Conservation (phyloP, 2,113 vertebrate species). For the Archocentrus centrarchus region DNA sequence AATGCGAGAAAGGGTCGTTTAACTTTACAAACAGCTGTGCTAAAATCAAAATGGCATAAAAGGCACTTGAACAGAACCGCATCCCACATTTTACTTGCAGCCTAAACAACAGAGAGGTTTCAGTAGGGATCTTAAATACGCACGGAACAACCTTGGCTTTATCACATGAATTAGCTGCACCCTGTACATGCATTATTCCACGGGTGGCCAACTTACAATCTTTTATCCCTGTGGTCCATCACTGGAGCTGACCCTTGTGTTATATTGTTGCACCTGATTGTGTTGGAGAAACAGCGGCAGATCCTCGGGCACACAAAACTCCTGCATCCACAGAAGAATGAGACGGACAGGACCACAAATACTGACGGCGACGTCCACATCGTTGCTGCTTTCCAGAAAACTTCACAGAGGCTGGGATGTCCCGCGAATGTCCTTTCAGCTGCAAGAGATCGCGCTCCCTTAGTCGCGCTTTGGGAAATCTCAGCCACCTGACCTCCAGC, state of each 20-base stretch:
- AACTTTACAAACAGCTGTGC: background rate
- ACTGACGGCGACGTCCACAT: constrained; percentile 39
- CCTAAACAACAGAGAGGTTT: background rate
- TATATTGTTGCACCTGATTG: constrained; percentile 51
- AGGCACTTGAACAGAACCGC: no score
- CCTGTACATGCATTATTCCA: background rate
- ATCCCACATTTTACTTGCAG: no score
- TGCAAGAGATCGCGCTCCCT: background rate
- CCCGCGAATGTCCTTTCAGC: background rate
- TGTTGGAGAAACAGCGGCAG: constrained; percentile 51
- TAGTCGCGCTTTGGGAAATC: background rate
- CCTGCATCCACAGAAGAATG: constrained; percentile 1
- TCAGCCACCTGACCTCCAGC: background rate
- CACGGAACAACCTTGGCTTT: background rate
- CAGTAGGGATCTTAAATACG: constrained; percentile 2
- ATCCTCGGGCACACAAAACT: constrained; percentile 56
- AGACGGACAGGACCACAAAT: constrained; percentile 4
- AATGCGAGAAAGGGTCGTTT: background rate
- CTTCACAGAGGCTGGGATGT: background rate
- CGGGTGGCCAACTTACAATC: constrained; percentile 52
- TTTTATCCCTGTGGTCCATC: constrained; percentile 10
- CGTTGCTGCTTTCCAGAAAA: background rate
- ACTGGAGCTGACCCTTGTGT: constrained; percentile 31
- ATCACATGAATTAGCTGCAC: background rate
- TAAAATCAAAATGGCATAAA: background rate